Evolutionary conservation across 2,888 invertebrate species (phyloP).

Genomic region (Trichopoda pennipes): DNA sequence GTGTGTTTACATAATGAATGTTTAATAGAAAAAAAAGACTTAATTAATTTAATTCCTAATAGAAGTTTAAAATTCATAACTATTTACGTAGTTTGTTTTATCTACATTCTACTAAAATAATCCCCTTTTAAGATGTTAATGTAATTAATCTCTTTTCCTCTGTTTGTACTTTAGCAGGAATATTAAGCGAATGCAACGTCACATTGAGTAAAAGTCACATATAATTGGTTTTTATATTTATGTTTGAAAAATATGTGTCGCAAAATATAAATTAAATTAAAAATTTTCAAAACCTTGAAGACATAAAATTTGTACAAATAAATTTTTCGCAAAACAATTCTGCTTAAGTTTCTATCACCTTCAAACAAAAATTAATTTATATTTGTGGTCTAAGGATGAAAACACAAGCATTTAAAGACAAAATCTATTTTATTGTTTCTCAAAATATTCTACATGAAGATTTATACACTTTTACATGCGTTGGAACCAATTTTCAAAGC

Average conservation of each 20-base stretch:
- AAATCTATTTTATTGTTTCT: too few species aligned
- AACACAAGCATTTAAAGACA: too few species aligned
- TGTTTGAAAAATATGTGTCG: not conserved
- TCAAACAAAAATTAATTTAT: too few species aligned
- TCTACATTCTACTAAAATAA: not conserved
- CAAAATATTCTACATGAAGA: too few species aligned
- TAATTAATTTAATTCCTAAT: constrained; percentile 74
- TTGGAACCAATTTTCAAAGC: too few species aligned
- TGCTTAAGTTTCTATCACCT: too few species aligned
- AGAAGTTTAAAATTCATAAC: constrained; percentile 66
- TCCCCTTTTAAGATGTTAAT: not conserved
- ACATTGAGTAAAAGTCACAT: not conserved
- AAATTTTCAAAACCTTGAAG: too few species aligned
- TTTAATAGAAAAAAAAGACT: constrained; percentile 72
- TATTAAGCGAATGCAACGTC: not conserved
- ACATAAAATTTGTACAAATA: too few species aligned
- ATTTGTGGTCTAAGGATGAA: too few species aligned
- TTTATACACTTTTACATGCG: too few species aligned
- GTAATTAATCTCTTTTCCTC: not conserved
- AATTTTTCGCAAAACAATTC: too few species aligned
- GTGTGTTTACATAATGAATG: constrained; percentile 69
- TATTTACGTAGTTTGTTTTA: constrained; percentile 13
- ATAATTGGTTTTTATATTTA: not conserved
- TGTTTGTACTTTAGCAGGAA: not conserved
- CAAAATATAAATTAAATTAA: too few species aligned